Base-by-base conservation (phyloP, 2,888 invertebrate genomes). In the Napeogenes sylphis region DNA sequence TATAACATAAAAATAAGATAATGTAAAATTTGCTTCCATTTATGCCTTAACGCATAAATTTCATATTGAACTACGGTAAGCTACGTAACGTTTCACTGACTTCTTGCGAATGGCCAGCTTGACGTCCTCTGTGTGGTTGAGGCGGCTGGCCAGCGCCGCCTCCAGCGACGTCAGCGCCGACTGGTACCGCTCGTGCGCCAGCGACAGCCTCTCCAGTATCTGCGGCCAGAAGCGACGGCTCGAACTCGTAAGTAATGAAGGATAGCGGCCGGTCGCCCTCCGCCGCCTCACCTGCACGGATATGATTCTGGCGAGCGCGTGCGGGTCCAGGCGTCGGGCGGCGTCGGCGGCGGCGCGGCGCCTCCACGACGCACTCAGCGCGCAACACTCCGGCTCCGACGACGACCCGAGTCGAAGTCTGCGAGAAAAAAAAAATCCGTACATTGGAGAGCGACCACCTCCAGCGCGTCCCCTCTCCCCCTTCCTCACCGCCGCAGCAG, bases 101-200 rank as follows among this genome's bases (percentile, higher is more conserved):
- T 92, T 92, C 81, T 96, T 96, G 62, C 96, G 89, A 47, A 96
- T 94, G 32, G 94, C 92, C 60, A 95, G 89, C 70, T 96, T 93
- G 73, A 94, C 93, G 69, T 96, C 96, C 75, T 96, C 96, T 0
- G 96, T 96, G 74, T 94, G 93, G 72, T 95, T 95, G 63, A 97
- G 82, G 58, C 95, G 92, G 5, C 93, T 94, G 0, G 93, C 93
- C 63, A 96, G 92, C 70, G 95, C 94, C 45, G 92, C 85, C 77
- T 95, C 94, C 13, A 97, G 83, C 47, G 94, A 92, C 35, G 93
- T 87, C 62, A 97, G 90, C 12, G 96, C 95, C 0, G 93, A 84
- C 73, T 94, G 93, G 82, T 96, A 97, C 0, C 93, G 85, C 75
- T 95, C 95, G 78, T 97, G 97, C 0, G 96, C 95, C 3, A 92